These are phyloP conservation scores for Acropternis orthonyx DNA, from an alignment of 2,797 vertebrate genomes.

Conservation along the genomic window DNA sequence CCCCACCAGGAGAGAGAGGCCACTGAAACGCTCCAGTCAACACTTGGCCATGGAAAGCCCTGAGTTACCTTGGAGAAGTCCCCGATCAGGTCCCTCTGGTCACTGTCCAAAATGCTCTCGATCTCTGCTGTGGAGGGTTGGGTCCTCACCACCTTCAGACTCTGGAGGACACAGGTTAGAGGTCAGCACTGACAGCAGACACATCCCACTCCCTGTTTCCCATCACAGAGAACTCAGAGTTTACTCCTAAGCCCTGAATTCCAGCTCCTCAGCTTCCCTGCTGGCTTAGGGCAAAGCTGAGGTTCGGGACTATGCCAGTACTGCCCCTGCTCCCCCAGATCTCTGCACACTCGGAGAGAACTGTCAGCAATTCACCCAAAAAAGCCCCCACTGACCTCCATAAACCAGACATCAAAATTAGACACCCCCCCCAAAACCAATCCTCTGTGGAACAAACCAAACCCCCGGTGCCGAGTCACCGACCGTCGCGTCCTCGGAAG, in stretches of 20 bases:
- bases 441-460: background rate
- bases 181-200: background rate
- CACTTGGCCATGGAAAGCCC: background rate
- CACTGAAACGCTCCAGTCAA: background rate
- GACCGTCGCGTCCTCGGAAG: slow-evolving; percentile 24
- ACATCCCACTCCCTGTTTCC: background rate
- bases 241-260: background rate
- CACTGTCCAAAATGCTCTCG: slow-evolving; percentile 85
- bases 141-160: slow-evolving; percentile 72
- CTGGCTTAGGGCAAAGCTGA: background rate
- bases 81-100: slow-evolving; percentile 86
- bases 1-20: background rate
- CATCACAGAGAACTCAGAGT: fast-evolving
- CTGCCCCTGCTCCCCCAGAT: background rate
- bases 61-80: slow-evolving; percentile 92
- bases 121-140: slow-evolving; percentile 84
- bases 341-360: background rate
- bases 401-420: fast-evolving
- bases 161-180: slow-evolving; percentile 36
- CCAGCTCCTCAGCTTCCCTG: background rate
- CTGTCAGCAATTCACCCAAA: background rate
- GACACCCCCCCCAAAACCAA: background rate
- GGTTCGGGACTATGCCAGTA: fast-evolving
- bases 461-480: background rate
- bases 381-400: background rate